Evolutionary conservation across 2,113 vertebrate species (phyloP), one percentile per base, ranked within the genome.

Genomic region (Zosterops borbonicus): DNA sequence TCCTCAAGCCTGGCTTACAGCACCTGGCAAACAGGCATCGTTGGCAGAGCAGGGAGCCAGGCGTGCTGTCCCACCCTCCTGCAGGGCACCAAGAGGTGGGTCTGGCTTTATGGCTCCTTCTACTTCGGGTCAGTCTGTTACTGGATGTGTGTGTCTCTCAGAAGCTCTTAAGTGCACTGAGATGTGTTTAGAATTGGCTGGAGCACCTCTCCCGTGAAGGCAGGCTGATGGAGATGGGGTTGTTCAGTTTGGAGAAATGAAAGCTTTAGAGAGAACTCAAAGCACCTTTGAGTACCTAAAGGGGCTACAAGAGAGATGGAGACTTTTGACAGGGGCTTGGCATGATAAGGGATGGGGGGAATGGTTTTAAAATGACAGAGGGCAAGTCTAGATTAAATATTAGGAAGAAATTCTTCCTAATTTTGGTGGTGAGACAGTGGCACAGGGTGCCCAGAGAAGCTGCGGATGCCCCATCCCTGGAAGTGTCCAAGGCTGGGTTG

Each of bases 21-120:
- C 35, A 37, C 24, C 60, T 20, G 10, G 64, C 46, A 52, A 21
- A 27, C 25, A 14, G 70, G 52, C 18, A 19, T 11, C 2, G 5
- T 19, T 33, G 7, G 28, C 58, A 62, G 63, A 41, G 56, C 35
- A 12, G 47, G 28, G 46, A 56, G 9, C 33, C 55, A 37, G 59
- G 25, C 0, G 0, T 47, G 47, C 49, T 21, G 39, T 9, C 33
- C 39, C 73, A 20, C n/a, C n/a, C 53, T 76, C 35, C 39, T 42
- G 35, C 39, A 31, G 82, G 22, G 25, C 64, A 11, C 62, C 28
- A 3, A 31, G 25, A 49, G 31, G 27, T 53, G 49, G 31, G 13
- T 52, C 63, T 74, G 68, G 14, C 55, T 83, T 70, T 37, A 2
- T 3, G 33, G 24, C 33, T 68, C 27, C 22, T 31, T 28, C 11